Evolutionary conservation across 2,797 vertebrate genomes (phyloP).

Genomic region (Gobionotothen gibberifrons): DNA sequence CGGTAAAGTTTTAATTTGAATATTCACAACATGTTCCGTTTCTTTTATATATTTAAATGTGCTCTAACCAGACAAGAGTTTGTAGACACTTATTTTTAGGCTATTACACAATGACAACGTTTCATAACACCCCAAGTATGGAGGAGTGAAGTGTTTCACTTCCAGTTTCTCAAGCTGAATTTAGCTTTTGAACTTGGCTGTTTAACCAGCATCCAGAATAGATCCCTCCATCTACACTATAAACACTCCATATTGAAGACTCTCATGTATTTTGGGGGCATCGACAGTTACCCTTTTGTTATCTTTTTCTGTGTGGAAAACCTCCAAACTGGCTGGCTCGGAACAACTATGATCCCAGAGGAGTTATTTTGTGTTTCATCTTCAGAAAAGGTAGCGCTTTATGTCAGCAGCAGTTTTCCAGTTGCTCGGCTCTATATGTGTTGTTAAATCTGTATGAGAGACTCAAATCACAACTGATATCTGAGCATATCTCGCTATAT

Average conservation of each 20-base stretch:
- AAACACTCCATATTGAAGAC: slow-evolving; percentile 8
- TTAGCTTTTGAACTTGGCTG: slow-evolving; percentile 39
- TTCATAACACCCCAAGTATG: slow-evolving; percentile 39
- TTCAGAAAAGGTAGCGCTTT: slow-evolving; percentile 23
- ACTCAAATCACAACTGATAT: slow-evolving; percentile 23
- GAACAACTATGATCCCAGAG: slow-evolving; percentile 1
- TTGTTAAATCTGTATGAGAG: slow-evolving; percentile 22
- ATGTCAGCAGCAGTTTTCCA: slow-evolving; percentile 14
- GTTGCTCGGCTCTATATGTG: background rate
- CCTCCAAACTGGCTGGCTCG: slow-evolving; percentile 6
- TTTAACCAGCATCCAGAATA: slow-evolving; percentile 21
- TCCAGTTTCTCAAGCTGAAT: slow-evolving; percentile 45
- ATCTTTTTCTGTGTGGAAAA: slow-evolving; percentile 4
- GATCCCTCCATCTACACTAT: background rate
- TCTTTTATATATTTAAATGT: background rate
- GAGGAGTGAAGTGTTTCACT: slow-evolving; percentile 50
- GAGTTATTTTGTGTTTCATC: slow-evolving; percentile 25
- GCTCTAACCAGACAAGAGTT: slow-evolving; percentile 17
- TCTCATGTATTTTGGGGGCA: background rate
- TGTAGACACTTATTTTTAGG: slow-evolving; percentile 37
- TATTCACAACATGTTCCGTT: background rate
- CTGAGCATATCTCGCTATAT: slow-evolving; percentile 6
- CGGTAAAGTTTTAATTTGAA: background rate
- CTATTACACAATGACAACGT: slow-evolving; percentile 46
- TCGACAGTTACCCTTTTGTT: slow-evolving; percentile 12